Evolutionary conservation across 1,140 invertebrate species (phyloP).

Genomic region (Scaptomyza pallida): DNA sequence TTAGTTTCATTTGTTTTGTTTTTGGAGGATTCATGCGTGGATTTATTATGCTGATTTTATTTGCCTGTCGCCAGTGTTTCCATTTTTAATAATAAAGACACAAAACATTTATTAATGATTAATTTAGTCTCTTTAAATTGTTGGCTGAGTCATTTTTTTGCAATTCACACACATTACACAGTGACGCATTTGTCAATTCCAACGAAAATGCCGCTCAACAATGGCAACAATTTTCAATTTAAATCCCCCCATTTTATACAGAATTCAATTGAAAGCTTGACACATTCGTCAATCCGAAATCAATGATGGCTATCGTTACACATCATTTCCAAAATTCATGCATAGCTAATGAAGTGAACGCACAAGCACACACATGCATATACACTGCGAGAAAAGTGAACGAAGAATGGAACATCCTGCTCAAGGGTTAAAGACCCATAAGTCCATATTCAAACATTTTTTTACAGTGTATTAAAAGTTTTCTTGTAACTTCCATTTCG

Average conservation of each 20-base stretch:
- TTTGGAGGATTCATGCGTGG: constrained; percentile 43
- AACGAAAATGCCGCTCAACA: neutral
- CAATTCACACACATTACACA: neutral
- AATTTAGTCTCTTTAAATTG: constrained; percentile 46
- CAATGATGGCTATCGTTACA: constrained; percentile 49
- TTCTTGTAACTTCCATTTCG: constrained; percentile 23
- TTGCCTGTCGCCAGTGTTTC: constrained; percentile 55
- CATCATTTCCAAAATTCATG: constrained; percentile 60
- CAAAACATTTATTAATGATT: constrained; percentile 65
- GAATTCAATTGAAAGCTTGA: neutral
- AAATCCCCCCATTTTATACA: neutral
- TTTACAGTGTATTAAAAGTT: constrained; percentile 13
- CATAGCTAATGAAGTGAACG: constrained; percentile 54
- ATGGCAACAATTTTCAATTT: constrained; percentile 17
- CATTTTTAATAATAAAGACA: constrained; percentile 65
- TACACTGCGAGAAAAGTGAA: neutral
- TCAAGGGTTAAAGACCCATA: too few species aligned
- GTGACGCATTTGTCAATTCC: constrained; percentile 27
- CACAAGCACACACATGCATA: neutral
- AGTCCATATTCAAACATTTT: neutral
- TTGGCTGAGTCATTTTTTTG: constrained; percentile 29
- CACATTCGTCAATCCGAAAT: constrained; percentile 14
- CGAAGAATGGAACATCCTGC: neutral
- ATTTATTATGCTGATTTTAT: constrained; percentile 74
- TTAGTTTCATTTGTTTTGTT: constrained; percentile 26